Percentiles rank a stretch among this genome's conserved stretches.
phyloP scores from a whole-genome alignment of 2,113 vertebrate genomes.

The Nestor notabilis region DNA sequence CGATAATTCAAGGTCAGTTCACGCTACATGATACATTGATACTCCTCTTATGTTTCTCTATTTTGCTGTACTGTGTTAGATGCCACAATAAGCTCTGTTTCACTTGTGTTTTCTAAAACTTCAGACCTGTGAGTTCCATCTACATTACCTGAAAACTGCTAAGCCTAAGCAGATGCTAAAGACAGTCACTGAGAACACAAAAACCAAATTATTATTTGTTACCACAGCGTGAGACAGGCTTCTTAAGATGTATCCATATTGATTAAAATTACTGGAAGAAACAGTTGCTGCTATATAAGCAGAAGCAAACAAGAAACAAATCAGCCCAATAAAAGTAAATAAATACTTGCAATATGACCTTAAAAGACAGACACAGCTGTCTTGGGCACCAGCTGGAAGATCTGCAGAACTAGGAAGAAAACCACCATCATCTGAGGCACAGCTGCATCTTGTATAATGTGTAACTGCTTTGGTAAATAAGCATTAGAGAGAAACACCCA shows the following conservation, averaged over 20 bases:
- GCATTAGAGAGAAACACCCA: neutral
- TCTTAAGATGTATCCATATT: neutral
- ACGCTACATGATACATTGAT: neutral
- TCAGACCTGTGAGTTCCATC: neutral
- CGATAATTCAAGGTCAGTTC: neutral
- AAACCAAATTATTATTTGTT: neutral
- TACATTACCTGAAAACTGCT: neutral
- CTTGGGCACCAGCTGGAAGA: rapidly evolving
- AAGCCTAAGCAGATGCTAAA: neutral
- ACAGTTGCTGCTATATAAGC: rapidly evolving
- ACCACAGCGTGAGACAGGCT: neutral
- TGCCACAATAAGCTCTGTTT: neutral
- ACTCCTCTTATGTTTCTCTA: neutral
- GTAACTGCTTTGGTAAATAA: neutral
- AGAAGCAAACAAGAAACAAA: neutral
- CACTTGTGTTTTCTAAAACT: neutral
- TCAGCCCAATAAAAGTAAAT: neutral
- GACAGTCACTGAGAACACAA: neutral
- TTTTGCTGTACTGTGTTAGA: neutral
- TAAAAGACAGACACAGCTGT: neutral
- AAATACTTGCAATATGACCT: neutral
- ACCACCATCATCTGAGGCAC: neutral
- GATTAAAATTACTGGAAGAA: neutral
- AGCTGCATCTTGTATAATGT: neutral
- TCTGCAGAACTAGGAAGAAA: neutral